These are phyloP conservation scores for Bradysia coprophila DNA, from an alignment of 1,140 invertebrate species.

Conservation along the genomic window DNA sequence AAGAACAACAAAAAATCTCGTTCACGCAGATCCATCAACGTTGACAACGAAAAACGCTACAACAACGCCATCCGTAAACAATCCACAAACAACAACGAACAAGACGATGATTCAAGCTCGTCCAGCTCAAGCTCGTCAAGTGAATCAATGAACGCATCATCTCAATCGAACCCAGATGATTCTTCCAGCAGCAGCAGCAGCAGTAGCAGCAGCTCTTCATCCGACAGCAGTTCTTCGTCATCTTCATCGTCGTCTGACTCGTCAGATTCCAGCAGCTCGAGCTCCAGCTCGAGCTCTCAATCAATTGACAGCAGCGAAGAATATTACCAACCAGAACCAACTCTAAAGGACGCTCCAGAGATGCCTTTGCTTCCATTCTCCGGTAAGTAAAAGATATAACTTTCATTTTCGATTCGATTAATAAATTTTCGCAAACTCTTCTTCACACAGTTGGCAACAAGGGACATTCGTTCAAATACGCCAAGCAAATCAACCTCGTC, in stretches of 20 bases:
- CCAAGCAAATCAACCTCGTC: slow-evolving; percentile 16
- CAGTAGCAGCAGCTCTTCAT: neutral
- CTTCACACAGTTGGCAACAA: slow-evolving; percentile 31
- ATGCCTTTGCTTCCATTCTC: slow-evolving; percentile 28
- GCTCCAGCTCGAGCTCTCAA: neutral
- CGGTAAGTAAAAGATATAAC: no score
- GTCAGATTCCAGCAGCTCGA: neutral
- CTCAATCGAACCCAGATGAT: neutral
- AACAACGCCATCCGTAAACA: neutral
- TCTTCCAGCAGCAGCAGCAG: no score
- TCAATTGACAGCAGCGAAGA: neutral
- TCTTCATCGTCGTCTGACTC: no score
- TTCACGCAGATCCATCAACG: neutral
- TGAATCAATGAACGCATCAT: slow-evolving; percentile 14
- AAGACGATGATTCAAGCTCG: no score
- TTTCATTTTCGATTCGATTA: no score
- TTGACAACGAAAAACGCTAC: slow-evolving; percentile 1
- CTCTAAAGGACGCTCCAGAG: slow-evolving; percentile 22
- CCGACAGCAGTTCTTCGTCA: neutral
- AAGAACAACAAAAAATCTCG: neutral
- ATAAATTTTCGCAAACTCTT: no score
- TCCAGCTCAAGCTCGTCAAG: slow-evolving; percentile 8
- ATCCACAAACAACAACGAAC: neutral
- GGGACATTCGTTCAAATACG: slow-evolving; percentile 24
- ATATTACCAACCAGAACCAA: slow-evolving; percentile 23